These are phyloP conservation scores for Drosophila quadrilineata DNA, from an alignment of 1,140 invertebrate species.

Conservation along the genomic window DNA sequence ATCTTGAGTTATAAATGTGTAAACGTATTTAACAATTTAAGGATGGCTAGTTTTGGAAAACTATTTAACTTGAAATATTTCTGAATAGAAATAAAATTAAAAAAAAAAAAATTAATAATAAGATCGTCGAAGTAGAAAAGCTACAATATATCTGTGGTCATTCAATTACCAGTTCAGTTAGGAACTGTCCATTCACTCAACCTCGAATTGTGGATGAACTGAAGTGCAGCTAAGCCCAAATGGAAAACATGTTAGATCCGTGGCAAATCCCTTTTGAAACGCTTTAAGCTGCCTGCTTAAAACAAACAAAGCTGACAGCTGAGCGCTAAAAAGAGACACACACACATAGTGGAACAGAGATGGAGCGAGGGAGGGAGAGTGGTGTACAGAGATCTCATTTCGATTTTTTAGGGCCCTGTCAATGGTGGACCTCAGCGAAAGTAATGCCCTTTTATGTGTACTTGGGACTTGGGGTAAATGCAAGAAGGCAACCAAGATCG, in stretches of 20 bases:
- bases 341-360: too few species aligned
- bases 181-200: too few species aligned
- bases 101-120: too few species aligned
- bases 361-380: too few species aligned
- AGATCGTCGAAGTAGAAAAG: too few species aligned
- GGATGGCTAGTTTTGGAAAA: too few species aligned
- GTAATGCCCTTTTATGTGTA: slow-evolving; percentile 55
- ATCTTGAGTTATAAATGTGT: too few species aligned
- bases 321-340: too few species aligned
- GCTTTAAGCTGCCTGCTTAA: slow-evolving; percentile 68
- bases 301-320: slow-evolving; percentile 78
- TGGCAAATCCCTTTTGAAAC: slow-evolving; percentile 77
- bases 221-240: slow-evolving; percentile 37
- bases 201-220: slow-evolving; percentile 22
- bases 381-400: slow-evolving; percentile 32
- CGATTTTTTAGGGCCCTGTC: slow-evolving; percentile 20
- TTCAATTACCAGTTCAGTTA: too few species aligned
- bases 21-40: too few species aligned
- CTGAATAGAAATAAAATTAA: too few species aligned
- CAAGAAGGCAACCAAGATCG: slow-evolving; percentile 65
- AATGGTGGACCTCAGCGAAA: slow-evolving; percentile 53
- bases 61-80: too few species aligned
- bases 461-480: slow-evolving; percentile 4
- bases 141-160: background rate
- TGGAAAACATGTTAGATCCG: slow-evolving; percentile 65